A percentile compares a stretch with the other conserved stretches of the same genome.
These are phyloP conservation scores for Mormyrus proboscirostris DNA, from an alignment of 2,797 vertebrate species.

Conservation along the genomic window DNA sequence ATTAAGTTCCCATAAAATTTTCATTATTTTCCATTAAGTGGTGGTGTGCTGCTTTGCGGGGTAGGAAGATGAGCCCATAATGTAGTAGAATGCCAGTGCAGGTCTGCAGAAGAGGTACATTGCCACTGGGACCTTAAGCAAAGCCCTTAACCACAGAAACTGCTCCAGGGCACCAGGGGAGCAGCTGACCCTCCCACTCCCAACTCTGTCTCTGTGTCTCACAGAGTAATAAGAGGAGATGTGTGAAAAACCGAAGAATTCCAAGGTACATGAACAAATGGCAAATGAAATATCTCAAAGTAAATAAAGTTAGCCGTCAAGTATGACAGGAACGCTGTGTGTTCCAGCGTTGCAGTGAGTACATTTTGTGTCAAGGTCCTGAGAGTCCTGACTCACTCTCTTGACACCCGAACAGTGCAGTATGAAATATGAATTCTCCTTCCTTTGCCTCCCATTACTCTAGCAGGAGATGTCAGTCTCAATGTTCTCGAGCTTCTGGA, in stretches of 20 bases:
- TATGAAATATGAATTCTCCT: background rate
- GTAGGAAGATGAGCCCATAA: background rate
- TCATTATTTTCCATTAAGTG: background rate
- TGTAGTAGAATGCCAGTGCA: background rate
- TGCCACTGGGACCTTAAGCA: background rate
- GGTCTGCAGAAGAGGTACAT: background rate
- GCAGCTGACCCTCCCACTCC: background rate
- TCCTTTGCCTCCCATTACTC: background rate
- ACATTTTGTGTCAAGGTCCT: background rate
- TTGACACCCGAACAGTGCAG: background rate
- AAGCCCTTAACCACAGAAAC: background rate
- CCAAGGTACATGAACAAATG: background rate
- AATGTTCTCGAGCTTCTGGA: background rate
- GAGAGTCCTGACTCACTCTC: background rate
- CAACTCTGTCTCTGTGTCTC: background rate
- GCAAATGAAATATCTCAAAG: background rate
- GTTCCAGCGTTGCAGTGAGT: background rate
- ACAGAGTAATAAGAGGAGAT: background rate
- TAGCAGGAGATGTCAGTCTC: background rate
- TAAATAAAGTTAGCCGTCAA: background rate
- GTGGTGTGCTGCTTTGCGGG: background rate
- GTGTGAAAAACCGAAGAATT: background rate
- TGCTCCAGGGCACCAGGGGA: background rate
- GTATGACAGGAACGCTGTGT: background rate
- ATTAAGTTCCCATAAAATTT: slow-evolving; percentile 9